Conservation (phyloP, 23 tunicate genomes). For the Corella eumyota region DNA sequence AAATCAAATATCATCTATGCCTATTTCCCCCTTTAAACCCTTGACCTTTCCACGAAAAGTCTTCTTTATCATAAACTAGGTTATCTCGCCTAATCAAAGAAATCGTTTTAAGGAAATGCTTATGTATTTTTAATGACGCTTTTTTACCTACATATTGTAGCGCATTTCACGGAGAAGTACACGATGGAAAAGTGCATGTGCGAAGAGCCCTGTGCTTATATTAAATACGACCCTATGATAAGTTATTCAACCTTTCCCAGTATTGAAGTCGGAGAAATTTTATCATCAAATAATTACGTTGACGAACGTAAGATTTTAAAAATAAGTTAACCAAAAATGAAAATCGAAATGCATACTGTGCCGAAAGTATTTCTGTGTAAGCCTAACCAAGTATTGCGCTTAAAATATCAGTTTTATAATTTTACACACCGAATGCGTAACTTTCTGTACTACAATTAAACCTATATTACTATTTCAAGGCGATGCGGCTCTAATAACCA, state of each 20-base stretch:
- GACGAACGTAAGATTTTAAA: slow-evolving; percentile 3
- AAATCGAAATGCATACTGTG: too few species aligned
- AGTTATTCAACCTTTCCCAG: slow-evolving; percentile 28
- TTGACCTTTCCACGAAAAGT: not conserved
- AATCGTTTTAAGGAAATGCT: too few species aligned
- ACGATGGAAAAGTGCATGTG: slow-evolving; percentile 24
- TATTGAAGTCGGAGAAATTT: slow-evolving; percentile 24
- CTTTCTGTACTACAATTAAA: too few species aligned
- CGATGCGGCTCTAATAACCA: too few species aligned
- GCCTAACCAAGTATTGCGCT: too few species aligned
- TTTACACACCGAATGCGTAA: too few species aligned
- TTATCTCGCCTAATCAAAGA: not conserved
- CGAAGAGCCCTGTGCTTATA: slow-evolving; percentile 17
- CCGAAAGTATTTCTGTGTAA: too few species aligned
- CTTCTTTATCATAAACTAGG: not conserved
- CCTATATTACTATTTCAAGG: too few species aligned
- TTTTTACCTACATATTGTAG: not conserved
- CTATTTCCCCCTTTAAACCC: too few species aligned
- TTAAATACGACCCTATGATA: slow-evolving; percentile 8
- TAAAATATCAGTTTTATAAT: too few species aligned
- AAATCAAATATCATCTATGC: too few species aligned
- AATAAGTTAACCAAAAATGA: too few species aligned
- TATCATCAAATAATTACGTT: not conserved
- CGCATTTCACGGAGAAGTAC: not conserved
- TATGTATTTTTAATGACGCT: not conserved